phyloP scores from a whole-genome alignment of 2,113 vertebrate genomes.

The cat (Felis catus) region DNA sequence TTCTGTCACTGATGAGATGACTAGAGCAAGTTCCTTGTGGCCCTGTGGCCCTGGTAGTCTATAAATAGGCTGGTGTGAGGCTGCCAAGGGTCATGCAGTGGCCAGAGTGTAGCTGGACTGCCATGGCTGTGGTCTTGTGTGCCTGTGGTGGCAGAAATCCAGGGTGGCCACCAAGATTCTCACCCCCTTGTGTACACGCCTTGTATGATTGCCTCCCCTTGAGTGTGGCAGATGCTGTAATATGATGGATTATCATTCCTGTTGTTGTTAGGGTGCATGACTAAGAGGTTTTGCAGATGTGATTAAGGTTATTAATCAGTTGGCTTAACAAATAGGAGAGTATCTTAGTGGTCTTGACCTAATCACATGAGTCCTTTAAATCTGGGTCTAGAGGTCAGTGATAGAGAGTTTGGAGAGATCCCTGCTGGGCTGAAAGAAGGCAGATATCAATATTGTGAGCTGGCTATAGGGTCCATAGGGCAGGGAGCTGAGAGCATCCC shows the following conservation, averaged over 20 bases:
- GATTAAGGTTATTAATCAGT: background rate
- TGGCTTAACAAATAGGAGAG: background rate
- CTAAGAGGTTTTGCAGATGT: background rate
- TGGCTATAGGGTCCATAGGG: rapidly evolving
- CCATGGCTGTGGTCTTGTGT: background rate
- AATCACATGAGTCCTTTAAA: background rate
- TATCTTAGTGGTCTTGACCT: background rate
- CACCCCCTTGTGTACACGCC: too few species aligned
- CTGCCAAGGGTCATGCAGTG: background rate
- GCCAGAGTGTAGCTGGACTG: background rate
- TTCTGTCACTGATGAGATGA: background rate
- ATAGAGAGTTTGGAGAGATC: background rate
- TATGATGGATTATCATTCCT: background rate
- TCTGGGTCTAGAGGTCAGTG: background rate
- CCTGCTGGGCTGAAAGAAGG: background rate
- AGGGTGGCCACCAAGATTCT: background rate
- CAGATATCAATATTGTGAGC: too few species aligned
- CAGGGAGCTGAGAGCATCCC: background rate
- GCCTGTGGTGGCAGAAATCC: background rate
- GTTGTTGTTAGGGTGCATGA: background rate
- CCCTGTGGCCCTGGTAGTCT: background rate
- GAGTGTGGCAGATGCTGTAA: background rate
- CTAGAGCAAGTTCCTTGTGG: background rate
- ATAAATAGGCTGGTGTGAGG: background rate
- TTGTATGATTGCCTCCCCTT: background rate